phyloP scores from a whole-genome alignment of 2,113 vertebrate genomes.

The Mohoua ochrocephala region DNA sequence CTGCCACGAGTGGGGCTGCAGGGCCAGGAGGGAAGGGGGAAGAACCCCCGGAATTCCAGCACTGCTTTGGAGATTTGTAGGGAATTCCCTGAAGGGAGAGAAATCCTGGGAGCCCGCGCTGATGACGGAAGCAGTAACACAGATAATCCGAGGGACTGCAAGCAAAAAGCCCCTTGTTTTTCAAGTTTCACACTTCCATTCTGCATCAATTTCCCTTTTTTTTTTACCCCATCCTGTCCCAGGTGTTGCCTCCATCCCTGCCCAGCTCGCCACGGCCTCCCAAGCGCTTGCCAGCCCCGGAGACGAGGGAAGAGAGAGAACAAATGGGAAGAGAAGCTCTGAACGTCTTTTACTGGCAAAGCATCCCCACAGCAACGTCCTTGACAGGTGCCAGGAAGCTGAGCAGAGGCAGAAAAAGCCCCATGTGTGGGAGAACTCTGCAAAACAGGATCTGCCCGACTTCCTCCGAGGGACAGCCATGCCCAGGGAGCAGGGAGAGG shows the following conservation, averaged over 20 bases:
- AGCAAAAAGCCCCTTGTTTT: not conserved
- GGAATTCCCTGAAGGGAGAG: not conserved
- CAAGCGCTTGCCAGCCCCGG: not conserved
- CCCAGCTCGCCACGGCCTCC: not conserved
- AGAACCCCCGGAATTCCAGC: not conserved
- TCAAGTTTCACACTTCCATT: not conserved
- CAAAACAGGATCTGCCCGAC: not conserved
- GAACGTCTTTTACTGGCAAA: not conserved
- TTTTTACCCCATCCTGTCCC: not conserved
- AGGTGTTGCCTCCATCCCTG: not conserved
- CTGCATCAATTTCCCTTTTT: not conserved
- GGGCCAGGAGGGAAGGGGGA: not conserved
- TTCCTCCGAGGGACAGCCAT: rapidly evolving
- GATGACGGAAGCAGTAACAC: not conserved
- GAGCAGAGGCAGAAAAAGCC: not conserved
- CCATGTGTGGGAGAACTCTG: not conserved
- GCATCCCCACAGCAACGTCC: not conserved
- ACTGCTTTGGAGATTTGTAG: not conserved
- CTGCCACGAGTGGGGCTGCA: not conserved
- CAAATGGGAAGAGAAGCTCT: not conserved
- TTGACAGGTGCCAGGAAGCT: not conserved
- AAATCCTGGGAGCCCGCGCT: rapidly evolving
- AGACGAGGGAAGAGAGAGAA: not conserved
- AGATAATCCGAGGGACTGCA: not conserved
- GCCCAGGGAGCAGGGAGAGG: not conserved